Percentiles rank a stretch among this genome's conserved stretches.
Conservation (phyloP, 2,113 vertebrate species). For the Paracyprichromis sp. region DNA sequence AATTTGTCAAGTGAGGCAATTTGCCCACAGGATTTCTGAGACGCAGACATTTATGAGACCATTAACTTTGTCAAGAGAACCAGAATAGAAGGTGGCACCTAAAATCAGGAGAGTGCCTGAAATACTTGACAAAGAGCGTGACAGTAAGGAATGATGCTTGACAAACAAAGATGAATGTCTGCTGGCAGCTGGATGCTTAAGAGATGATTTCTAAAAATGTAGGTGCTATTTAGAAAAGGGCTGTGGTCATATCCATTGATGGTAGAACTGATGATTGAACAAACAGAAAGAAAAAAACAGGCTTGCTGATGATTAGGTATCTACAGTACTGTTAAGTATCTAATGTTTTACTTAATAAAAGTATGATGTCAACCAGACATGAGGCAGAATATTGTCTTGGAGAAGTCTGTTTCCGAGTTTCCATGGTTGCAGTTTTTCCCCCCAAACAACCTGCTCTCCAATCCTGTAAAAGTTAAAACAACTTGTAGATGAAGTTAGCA, state of each 20-base stretch:
- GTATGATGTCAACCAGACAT: neutral
- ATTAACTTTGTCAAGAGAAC: slow-evolving; percentile 45
- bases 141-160: neutral
- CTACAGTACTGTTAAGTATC: neutral
- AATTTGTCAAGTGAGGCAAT: neutral
- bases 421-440: neutral
- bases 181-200: neutral
- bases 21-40: neutral
- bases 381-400: neutral
- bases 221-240: neutral
- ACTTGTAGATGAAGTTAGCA: neutral
- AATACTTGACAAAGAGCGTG: neutral
- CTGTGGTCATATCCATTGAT: neutral
- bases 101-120: slow-evolving; percentile 18
- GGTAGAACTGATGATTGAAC: neutral
- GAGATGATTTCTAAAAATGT: slow-evolving; percentile 1
- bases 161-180: slow-evolving; percentile 30
- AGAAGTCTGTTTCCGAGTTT: neutral
- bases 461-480: slow-evolving; percentile 6
- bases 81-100: slow-evolving; percentile 24
- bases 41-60: slow-evolving; percentile 37
- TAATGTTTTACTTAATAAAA: neutral
- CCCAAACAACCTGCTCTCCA: neutral
- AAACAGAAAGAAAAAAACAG: neutral
- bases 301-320: neutral